phyloP scores from a whole-genome alignment of 2,797 vertebrate species.

The Columba guinea region DNA sequence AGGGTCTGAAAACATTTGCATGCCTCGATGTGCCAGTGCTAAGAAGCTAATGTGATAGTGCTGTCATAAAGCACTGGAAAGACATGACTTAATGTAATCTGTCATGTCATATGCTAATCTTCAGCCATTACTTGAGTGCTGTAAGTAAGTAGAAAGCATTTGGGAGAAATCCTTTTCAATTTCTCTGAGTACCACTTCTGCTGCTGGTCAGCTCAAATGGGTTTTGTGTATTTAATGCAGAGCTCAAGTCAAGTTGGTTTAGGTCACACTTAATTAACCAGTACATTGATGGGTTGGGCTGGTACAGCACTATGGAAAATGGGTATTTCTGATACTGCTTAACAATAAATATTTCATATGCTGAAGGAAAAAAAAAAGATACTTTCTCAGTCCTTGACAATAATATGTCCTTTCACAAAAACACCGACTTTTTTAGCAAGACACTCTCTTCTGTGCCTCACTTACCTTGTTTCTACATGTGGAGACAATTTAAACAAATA shows the following conservation, averaged over 20 bases:
- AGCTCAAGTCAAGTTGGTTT: constrained; percentile 85
- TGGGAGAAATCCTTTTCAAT: constrained; percentile 87
- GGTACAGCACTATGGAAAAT: constrained; percentile 74
- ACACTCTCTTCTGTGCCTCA: constrained; percentile 31
- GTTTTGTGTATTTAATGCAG: constrained; percentile 87
- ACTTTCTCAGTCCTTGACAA: constrained; percentile 57
- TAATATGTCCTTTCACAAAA: constrained; percentile 52
- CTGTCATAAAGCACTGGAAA: constrained; percentile 93
- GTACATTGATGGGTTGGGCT: constrained; percentile 77
- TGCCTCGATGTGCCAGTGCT: constrained; percentile 92
- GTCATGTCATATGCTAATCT: constrained; percentile 99
- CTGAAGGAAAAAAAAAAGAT: constrained; percentile 34
- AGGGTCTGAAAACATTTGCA: constrained; percentile 98
- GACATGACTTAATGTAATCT: constrained; percentile 99
- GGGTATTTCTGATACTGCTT: constrained; percentile 74
- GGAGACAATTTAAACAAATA: constrained; percentile 60
- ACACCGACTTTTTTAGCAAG: constrained; percentile 43
- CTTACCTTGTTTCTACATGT: constrained; percentile 31
- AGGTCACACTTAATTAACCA: constrained; percentile 86
- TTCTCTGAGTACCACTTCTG: constrained; percentile 86
- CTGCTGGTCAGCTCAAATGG: constrained; percentile 87
- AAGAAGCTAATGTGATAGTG: constrained; percentile 95
- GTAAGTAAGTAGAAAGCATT: constrained; percentile 90
- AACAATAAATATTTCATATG: constrained; percentile 83
- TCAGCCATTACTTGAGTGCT: constrained; percentile 91